These are phyloP conservation scores for Neopipo cinnamomea DNA, from an alignment of 2,113 vertebrate species.

Conservation along the genomic window DNA sequence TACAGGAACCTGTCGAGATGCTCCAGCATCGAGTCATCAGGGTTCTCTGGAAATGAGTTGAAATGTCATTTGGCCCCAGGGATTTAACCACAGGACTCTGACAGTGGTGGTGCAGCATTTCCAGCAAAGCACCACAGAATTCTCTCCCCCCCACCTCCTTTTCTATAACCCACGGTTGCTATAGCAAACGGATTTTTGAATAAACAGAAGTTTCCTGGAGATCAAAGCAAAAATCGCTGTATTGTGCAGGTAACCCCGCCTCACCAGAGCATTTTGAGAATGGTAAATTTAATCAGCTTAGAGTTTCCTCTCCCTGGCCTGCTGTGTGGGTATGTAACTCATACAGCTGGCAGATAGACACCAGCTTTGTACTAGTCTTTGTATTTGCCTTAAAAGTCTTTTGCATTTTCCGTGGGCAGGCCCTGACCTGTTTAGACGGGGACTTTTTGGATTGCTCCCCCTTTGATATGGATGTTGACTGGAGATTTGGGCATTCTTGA, in stretches of 20 bases:
- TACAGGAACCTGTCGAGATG: not conserved
- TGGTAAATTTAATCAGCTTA: not conserved
- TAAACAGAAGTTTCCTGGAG: conserved; percentile 8
- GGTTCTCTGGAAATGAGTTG: not conserved
- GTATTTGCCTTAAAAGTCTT: not conserved
- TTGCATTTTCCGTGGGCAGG: conserved; percentile 48
- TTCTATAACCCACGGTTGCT: not conserved
- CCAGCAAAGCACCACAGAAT: not conserved
- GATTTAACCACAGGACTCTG: not conserved
- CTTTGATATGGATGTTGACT: conserved; percentile 41
- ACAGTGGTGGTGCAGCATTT: not conserved
- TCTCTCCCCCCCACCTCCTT: not conserved
- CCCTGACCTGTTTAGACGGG: conserved; percentile 25
- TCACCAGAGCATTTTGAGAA: not conserved
- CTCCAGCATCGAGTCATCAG: not conserved
- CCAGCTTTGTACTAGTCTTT: not conserved
- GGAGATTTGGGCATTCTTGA: conserved; percentile 54
- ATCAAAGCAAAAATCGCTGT: not conserved
- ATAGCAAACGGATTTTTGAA: not conserved
- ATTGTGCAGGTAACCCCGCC: conserved; percentile 38
- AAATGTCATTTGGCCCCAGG: not conserved
- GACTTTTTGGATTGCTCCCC: not conserved
- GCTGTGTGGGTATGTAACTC: not conserved
- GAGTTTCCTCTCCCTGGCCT: not conserved
- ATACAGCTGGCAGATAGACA: not conserved